Percentiles rank a stretch among this genome's conserved stretches.
Conservation (phyloP, 2,888 invertebrate genomes). For the Idaea straminata region DNA sequence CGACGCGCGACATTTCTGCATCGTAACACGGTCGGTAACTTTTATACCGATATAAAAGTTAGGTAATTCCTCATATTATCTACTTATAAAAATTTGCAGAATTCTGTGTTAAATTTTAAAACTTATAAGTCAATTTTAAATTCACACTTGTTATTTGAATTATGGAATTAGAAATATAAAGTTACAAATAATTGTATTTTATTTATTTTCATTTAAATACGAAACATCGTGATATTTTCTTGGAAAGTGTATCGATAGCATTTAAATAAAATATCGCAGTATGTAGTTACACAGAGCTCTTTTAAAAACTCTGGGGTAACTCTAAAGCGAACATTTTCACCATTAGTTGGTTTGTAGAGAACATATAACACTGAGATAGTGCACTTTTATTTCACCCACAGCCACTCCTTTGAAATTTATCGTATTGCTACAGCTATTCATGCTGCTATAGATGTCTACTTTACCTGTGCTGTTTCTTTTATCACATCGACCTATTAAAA, state of each 20-base stretch:
- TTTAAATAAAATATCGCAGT: too few relatives aligned
- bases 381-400: conserved; percentile 51
- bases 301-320: conserved; percentile 32
- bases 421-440: conserved; percentile 35
- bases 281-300: conserved; percentile 33
- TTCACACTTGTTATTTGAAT: not conserved
- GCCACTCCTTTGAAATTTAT: conserved; percentile 48
- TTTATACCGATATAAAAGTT: not conserved
- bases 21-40: not conserved
- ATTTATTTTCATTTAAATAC: too few relatives aligned
- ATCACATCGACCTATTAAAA: too few relatives aligned
- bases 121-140: not conserved
- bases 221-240: too few relatives aligned
- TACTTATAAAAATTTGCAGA: not conserved
- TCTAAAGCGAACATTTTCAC: conserved; percentile 34
- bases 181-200: too few relatives aligned
- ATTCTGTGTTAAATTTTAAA: too few relatives aligned
- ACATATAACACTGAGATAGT: conserved; percentile 56
- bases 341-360: conserved; percentile 44
- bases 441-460: conserved; percentile 5
- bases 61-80: not conserved
- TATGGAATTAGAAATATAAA: too few relatives aligned
- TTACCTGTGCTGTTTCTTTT: too few relatives aligned
- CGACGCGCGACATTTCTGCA: not conserved
- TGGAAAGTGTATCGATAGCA: too few relatives aligned